Evolutionary conservation across 2,113 vertebrate genomes (phyloP).

Genomic region (Tautogolabrus adspersus): DNA sequence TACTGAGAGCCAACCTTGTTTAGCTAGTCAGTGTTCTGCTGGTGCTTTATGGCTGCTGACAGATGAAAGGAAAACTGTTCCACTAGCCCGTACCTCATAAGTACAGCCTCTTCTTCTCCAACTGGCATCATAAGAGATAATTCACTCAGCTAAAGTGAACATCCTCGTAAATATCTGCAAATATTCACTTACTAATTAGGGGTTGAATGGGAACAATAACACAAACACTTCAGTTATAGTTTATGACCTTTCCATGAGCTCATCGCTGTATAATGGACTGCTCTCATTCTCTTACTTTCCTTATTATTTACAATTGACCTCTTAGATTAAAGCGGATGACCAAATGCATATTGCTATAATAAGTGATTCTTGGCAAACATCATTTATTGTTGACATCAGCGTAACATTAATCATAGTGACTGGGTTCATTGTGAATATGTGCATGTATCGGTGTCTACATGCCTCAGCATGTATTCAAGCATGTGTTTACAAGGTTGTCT

Average conservation of each 20-base stretch:
- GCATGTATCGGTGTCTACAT: background rate
- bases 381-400: background rate
- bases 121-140: constrained; percentile 44
- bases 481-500: constrained; percentile 45
- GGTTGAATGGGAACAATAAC: constrained; percentile 49
- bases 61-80: constrained; percentile 68
- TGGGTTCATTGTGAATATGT: background rate
- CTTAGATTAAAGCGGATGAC: constrained; percentile 18
- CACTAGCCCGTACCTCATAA: constrained; percentile 52
- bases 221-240: constrained; percentile 28
- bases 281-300: constrained; percentile 20
- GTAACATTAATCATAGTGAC: constrained; percentile 1
- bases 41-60: constrained; percentile 65
- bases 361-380: background rate
- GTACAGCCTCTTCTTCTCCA: constrained; percentile 34
- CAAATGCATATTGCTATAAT: constrained; percentile 2
- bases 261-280: background rate
- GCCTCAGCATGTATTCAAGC: constrained; percentile 6
- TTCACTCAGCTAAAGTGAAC: constrained; percentile 29
- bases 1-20: constrained; percentile 59
- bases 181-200: constrained; percentile 45
- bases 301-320: constrained; percentile 28
- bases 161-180: constrained; percentile 27
- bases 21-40: constrained; percentile 56
- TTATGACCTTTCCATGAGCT: constrained; percentile 11